Evolutionary conservation across 2,113 vertebrate genomes (phyloP).

Genomic region (Periophthalmus modestus): DNA sequence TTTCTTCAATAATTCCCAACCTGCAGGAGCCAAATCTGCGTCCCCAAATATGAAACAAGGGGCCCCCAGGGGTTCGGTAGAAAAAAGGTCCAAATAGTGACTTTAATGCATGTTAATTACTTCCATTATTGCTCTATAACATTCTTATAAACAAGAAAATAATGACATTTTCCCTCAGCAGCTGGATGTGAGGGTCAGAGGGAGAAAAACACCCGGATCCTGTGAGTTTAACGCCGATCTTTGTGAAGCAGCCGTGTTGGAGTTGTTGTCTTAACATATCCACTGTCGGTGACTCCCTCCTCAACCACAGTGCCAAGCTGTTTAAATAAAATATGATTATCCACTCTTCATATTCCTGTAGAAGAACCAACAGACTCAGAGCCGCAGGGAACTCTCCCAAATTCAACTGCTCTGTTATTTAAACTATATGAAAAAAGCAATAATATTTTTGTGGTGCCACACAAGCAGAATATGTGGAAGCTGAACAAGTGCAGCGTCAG

Average conservation of each 20-base stretch:
- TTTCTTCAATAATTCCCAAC: no score
- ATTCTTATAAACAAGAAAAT: no score
- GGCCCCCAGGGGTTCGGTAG: no score
- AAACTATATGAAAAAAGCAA: constrained; percentile 6
- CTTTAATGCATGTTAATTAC: no score
- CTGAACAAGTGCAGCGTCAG: constrained; percentile 11
- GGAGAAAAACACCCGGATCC: no score
- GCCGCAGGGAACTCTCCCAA: constrained; percentile 2
- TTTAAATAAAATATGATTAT: not conserved
- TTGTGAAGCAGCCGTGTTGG: not conserved
- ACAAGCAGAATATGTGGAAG: constrained; percentile 4
- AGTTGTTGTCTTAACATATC: not conserved
- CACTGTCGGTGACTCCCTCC: not conserved
- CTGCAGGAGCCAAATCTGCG: no score
- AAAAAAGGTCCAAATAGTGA: no score
- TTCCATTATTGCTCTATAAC: no score
- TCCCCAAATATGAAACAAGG: no score
- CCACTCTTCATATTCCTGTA: not conserved
- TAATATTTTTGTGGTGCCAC: not conserved
- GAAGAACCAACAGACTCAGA: not conserved
- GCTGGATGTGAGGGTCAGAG: no score
- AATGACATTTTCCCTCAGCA: no score
- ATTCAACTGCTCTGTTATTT: constrained; percentile 4
- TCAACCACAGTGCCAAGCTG: constrained; percentile 2
- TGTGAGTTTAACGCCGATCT: not conserved